Conservation (phyloP, 2,113 vertebrate species). For the Ctenomys sociabilis region DNA sequence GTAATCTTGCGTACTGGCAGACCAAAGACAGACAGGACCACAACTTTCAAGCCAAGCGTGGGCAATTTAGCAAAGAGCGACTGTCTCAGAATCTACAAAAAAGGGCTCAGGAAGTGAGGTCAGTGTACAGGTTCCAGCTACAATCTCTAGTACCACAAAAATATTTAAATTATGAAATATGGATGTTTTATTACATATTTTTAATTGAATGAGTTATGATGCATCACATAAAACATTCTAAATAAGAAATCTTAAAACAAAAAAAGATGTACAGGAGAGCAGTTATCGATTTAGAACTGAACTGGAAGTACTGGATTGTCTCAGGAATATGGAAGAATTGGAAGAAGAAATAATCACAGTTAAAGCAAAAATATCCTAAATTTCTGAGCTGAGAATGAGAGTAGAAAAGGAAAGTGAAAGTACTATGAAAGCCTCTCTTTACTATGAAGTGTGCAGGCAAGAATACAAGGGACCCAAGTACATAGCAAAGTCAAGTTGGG, state of each 20-base stretch:
- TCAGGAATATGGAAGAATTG: not conserved
- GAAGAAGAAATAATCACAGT: not conserved
- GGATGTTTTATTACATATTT: not conserved
- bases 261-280: not conserved
- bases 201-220: not conserved
- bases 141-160: not conserved
- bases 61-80: not conserved
- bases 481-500: not conserved
- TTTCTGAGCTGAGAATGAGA: not conserved
- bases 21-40: not conserved
- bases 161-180: not conserved
- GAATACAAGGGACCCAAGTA: not conserved
- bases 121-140: not conserved
- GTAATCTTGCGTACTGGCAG: not conserved
- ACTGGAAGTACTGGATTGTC: not conserved
- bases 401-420: not conserved
- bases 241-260: not conserved
- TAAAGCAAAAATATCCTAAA: not conserved
- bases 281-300: not conserved
- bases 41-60: not conserved
- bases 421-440: not conserved
- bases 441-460: not conserved
- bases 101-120: not conserved
- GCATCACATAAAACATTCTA: not conserved
- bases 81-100: not conserved